A percentile compares a stretch with the other conserved stretches of the same genome.
Conservation (phyloP, 2,797 vertebrate genomes). For the Oreochromis mossambicus region DNA sequence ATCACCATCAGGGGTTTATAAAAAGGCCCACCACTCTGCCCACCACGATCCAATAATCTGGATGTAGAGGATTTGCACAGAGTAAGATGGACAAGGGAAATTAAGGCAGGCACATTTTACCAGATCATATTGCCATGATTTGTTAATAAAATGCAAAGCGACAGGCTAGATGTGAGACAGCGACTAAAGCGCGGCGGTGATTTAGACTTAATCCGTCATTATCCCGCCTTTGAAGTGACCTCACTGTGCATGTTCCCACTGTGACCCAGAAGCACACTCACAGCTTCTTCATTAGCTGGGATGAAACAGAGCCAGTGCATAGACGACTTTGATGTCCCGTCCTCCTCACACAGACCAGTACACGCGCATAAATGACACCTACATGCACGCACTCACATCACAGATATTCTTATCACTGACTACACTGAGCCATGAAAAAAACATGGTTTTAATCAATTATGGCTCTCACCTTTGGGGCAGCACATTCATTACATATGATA, state of each 20-base stretch:
- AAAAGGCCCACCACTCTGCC: conserved; percentile 49
- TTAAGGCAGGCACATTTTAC: conserved; percentile 65
- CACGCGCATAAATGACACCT: neutral
- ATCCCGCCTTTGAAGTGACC: conserved; percentile 78
- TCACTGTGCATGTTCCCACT: conserved; percentile 56
- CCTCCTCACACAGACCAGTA: conserved; percentile 15
- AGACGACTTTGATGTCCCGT: conserved; percentile 65
- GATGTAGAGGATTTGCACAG: conserved; percentile 52
- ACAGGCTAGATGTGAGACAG: conserved; percentile 52
- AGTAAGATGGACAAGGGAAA: conserved; percentile 64
- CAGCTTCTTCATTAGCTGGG: conserved; percentile 75
- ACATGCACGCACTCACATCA: neutral
- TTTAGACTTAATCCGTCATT: conserved; percentile 76
- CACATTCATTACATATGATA: conserved; percentile 75
- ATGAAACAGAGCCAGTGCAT: conserved; percentile 58
- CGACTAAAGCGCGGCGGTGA: conserved; percentile 57
- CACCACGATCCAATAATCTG: conserved; percentile 52
- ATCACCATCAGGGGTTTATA: conserved; percentile 62
- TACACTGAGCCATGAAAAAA: conserved; percentile 59
- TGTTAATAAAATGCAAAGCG: conserved; percentile 69
- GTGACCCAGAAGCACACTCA: conserved; percentile 67
- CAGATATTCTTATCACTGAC: conserved; percentile 43
- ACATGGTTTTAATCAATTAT: conserved; percentile 79
- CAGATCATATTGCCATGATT: conserved; percentile 67
- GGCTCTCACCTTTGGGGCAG: conserved; percentile 72